Evolutionary conservation across 2,113 vertebrate species (phyloP).

Genomic region (Bambusicola thoracicus): DNA sequence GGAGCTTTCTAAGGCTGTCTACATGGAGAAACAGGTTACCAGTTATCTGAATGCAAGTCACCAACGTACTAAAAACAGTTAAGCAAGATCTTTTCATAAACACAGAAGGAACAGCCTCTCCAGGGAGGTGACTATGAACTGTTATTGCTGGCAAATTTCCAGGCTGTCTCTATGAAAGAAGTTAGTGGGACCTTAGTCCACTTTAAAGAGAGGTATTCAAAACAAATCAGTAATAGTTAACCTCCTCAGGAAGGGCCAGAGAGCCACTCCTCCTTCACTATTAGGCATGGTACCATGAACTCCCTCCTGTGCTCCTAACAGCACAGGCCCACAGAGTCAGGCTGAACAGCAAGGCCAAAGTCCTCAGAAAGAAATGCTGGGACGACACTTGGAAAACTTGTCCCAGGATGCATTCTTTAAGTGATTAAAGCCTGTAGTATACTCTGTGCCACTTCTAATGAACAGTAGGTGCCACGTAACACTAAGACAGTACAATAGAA

Average conservation of each 20-base stretch:
- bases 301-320: background rate
- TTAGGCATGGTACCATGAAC: background rate
- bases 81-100: background rate
- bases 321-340: background rate
- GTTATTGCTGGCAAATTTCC: background rate
- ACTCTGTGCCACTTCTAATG: background rate
- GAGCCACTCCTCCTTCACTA: background rate
- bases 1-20: background rate
- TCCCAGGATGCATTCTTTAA: background rate
- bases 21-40: background rate
- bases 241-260: background rate
- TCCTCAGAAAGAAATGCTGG: background rate
- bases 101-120: background rate
- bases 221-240: background rate
- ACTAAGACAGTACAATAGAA: background rate
- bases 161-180: background rate
- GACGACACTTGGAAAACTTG: background rate
- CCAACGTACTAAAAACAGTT: background rate
- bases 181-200: background rate
- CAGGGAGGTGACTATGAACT: background rate
- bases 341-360: background rate
- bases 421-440: background rate
- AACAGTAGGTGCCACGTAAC: background rate
- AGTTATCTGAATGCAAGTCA: background rate
- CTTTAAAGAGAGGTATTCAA: background rate